Conservation (phyloP, 2,113 vertebrate genomes). For the Osmerus eperlanus region DNA sequence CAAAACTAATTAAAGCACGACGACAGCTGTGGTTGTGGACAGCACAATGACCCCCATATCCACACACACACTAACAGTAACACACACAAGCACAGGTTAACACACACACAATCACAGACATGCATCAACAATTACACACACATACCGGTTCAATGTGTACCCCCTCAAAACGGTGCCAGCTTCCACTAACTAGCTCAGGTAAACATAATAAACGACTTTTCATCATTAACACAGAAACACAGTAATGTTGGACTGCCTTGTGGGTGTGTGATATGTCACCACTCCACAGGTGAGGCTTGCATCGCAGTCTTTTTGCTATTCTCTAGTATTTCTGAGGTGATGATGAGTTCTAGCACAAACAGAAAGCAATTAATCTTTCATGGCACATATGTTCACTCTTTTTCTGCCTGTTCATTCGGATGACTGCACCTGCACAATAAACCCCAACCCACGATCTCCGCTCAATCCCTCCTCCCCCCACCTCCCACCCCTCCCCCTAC, state of each 20-base stretch:
- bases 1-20: slow-evolving; percentile 70
- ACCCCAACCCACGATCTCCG: neutral
- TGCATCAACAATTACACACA: slow-evolving; percentile 43
- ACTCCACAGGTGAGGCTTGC: too few species aligned
- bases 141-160: slow-evolving; percentile 32
- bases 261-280: too few species aligned
- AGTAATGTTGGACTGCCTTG: too few species aligned
- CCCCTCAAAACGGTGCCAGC: slow-evolving; percentile 36
- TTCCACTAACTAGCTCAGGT: slow-evolving; percentile 48
- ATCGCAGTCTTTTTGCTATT: slow-evolving; percentile 27
- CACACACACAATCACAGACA: slow-evolving; percentile 16
- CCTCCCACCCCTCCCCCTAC: slow-evolving; percentile 38
- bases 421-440: slow-evolving; percentile 50
- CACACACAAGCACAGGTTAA: slow-evolving; percentile 28
- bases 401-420: slow-evolving; percentile 39
- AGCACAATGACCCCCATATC: slow-evolving; percentile 18
- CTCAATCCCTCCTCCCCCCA: slow-evolving; percentile 24
- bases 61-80: slow-evolving; percentile 30
- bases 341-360: slow-evolving; percentile 52
- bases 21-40: slow-evolving; percentile 68
- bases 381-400: slow-evolving; percentile 52
- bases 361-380: slow-evolving; percentile 65
- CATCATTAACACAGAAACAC: slow-evolving; percentile 25
- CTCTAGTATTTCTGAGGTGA: slow-evolving; percentile 50
- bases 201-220: slow-evolving; percentile 38